Evolutionary conservation across 2,888 invertebrate species (phyloP), one percentile per base, ranked within the genome.

Genomic region (Atherix ibis): DNA sequence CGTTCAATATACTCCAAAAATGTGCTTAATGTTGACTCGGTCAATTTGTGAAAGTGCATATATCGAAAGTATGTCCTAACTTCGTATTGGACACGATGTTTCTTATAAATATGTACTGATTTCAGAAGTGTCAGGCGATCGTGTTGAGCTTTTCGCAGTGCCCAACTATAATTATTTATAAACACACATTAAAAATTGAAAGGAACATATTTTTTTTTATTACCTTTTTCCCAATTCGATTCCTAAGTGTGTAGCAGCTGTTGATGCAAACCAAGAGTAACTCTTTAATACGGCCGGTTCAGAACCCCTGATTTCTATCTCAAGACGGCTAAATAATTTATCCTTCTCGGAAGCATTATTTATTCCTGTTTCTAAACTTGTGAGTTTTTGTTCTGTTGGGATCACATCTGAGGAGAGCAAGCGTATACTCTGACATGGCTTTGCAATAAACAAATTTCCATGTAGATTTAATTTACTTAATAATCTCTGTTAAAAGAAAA

Each of bases 1-100:
- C 97, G 68, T 58, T 98, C 79, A 38, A 95, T 74, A 56, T 98
- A 98, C 64, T 98, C 98, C 34, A 98, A 62, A 54, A 85, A 84
- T 8, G 97, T 95, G 44, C 88, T 88, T 31, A 92, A 80, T 9
- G 97, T 98, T 4, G 94, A 94, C 1, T 89, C 92, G 0, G 98
- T 98, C 9, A 98, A 53, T 48, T 80, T 70, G 47, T 79, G 74
- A 18, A 92, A 72, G 48, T 82, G 76, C 50, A 94, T 66, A 49
- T 81, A 80, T 40, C 80, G 72, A 57, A 79, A 94, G 61, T 94
- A 83, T 3, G 97, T 97, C 46, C 97, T 70, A 13, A 81, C 72
- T 66, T 98, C 98, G 59, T 98, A 98, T 52, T 97, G 95, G 0
- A 89, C 88, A 52, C 78, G 71, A 59, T 94, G 91, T 50, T 95